These are phyloP conservation scores for Caenorhabditis panamensis DNA, from an alignment of 2,888 invertebrate genomes.

Conservation along the genomic window DNA sequence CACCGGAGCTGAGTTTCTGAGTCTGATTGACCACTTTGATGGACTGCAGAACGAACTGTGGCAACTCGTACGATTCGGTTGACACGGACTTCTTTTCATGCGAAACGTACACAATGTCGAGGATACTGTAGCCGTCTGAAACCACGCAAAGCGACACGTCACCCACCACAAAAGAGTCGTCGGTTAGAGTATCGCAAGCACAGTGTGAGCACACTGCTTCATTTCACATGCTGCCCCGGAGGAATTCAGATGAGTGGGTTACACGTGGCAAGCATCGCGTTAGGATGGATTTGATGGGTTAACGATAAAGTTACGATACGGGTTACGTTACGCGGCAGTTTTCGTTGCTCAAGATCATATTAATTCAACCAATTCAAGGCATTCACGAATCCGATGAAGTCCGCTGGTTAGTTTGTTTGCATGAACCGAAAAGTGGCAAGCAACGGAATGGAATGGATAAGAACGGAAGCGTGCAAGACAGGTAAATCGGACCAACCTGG, in stretches of 20 bases:
- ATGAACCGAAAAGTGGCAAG: slow-evolving; percentile 44
- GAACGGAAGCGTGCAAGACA: slow-evolving; percentile 35
- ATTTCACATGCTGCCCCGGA: slow-evolving; percentile 13
- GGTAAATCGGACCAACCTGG: slow-evolving; percentile 48
- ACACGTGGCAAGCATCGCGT: slow-evolving; percentile 16
- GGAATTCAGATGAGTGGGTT: neutral
- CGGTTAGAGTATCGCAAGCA: slow-evolving; percentile 49
- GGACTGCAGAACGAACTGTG: slow-evolving; percentile 71
- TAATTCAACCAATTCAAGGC: no score
- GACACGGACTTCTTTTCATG: slow-evolving; percentile 60
- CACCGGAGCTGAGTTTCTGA: slow-evolving; percentile 72
- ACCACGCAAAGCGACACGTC: slow-evolving; percentile 63
- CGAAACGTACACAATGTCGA: slow-evolving; percentile 73
- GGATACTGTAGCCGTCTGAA: slow-evolving; percentile 75
- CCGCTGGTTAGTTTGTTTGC: slow-evolving; percentile 18
- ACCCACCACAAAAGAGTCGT: slow-evolving; percentile 49
- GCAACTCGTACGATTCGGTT: slow-evolving; percentile 65
- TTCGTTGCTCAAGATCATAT: neutral
- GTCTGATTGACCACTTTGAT: slow-evolving; percentile 67
- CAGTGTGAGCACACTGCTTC: neutral
- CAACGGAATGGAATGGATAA: slow-evolving; percentile 33
- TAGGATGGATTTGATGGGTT: neutral
- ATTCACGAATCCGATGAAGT: no score
- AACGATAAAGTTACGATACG: slow-evolving; percentile 22
- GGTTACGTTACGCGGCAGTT: slow-evolving; percentile 28